Evolutionary conservation across 1,140 invertebrate species (phyloP), one percentile per base, ranked within the genome.

Genomic region (Brachionus sp.): DNA sequence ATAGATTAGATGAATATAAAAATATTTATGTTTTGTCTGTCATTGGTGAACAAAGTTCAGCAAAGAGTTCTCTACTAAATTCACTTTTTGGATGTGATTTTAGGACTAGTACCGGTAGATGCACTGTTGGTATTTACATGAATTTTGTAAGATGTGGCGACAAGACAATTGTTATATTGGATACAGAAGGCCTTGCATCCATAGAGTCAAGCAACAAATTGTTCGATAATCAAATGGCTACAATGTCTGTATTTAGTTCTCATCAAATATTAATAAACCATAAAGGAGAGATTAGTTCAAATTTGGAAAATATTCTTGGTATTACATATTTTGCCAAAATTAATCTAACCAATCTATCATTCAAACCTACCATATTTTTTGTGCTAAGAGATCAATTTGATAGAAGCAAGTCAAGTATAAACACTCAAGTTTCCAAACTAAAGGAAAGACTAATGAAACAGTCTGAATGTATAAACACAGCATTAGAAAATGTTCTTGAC

Each of bases 1-100:
- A 42, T 19, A 39, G 39, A 73, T n/a, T 44, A 1, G 16, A 9
- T 16, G 19, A 44, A 0, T 39, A 16, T 73, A 44, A 44, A 73
- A 39, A 39, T 19, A 42, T 83, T 29, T 70, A 44, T 83, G 82
- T 83, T 29, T 42, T 83, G 23, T 29, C 19, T 66, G 64, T 83
- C n/a, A 83, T 83, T 50, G 82, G 82, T 10, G 66, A 73, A 19
- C 83, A 84, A 68, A 53, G 42, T 33, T 84, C 83, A 29, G 83
- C 62, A 16, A 84, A 84, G n/a, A 83, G 77, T 19, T 83, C 64
- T n/a, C 33, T 84, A 25, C 64, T 84, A 29, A 84, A 84, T 53
- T 46, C 83, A 10, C n/a, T 80, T 29, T 78, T 84, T 78, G 83
- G 83, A 42, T 64, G 57, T 37, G 33, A 83, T 39, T 84, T 84